Evolutionary conservation across 2,888 invertebrate genomes (phyloP).

Genomic region (Trisateles emortualis): DNA sequence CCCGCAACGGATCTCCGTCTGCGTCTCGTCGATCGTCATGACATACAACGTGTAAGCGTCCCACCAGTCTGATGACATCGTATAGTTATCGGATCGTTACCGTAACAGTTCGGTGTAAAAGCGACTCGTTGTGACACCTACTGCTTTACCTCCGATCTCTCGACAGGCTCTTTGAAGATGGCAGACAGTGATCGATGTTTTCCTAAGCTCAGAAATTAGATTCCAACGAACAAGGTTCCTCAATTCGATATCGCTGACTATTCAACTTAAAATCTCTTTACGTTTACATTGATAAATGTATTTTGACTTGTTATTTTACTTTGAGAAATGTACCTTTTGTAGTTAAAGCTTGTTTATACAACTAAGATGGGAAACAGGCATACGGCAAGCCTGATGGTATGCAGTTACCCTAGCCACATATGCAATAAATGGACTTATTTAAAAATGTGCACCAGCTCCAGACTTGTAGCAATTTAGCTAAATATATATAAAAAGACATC

Average conservation of each 20-base stretch:
- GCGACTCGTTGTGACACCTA: constrained; percentile 61
- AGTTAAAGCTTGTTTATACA: not conserved
- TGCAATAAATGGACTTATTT: too few species aligned
- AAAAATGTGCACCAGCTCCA: too few species aligned
- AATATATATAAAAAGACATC: too few species aligned
- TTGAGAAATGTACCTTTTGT: not conserved
- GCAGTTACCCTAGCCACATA: too few species aligned
- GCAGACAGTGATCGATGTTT: constrained; percentile 74
- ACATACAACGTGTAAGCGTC: too few species aligned
- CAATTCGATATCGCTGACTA: constrained; percentile 41
- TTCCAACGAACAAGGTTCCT: constrained; percentile 47
- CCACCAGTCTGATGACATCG: too few species aligned
- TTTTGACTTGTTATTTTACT: constrained; percentile 2
- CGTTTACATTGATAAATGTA: constrained; percentile 18
- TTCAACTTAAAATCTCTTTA: constrained; percentile 23
- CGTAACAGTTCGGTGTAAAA: too few species aligned
- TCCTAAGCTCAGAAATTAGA: constrained; percentile 48
- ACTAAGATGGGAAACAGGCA: not conserved
- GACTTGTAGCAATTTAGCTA: too few species aligned
- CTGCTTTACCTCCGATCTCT: constrained; percentile 56
- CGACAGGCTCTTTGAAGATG: constrained; percentile 63
- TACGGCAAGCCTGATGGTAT: too few species aligned
- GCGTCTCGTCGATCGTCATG: too few species aligned
- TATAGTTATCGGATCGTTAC: too few species aligned
- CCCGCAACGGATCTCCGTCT: too few species aligned